Conservation (phyloP, 2,888 invertebrate genomes). For the Stratiomys singularior region DNA sequence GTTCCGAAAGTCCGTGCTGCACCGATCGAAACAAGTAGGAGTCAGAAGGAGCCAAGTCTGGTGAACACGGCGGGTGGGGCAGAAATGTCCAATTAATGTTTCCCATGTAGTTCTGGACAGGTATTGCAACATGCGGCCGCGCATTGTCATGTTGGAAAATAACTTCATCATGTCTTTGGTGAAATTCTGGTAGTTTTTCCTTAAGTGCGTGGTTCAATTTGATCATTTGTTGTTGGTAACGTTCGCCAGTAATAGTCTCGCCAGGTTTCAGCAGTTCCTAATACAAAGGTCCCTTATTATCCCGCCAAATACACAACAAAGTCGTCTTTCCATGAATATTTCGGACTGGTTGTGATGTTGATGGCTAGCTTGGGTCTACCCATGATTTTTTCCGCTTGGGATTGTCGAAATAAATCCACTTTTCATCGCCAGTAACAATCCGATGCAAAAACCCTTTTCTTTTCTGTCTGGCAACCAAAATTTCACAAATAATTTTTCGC, state of each 20-base stretch:
- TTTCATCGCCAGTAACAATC: no score
- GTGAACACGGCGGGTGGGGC: constrained; percentile 9
- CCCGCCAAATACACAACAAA: no score
- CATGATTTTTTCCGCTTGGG: no score
- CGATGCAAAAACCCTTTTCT: no score
- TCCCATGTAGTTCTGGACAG: constrained; percentile 20
- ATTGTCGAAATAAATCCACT: no score
- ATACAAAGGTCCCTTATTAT: no score
- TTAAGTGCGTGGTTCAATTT: not conserved
- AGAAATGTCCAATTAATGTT: not conserved
- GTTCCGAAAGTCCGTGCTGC: constrained; percentile 3
- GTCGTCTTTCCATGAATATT: no score
- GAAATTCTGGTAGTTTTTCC: not conserved
- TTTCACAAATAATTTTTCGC: no score
- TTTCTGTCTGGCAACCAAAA: no score
- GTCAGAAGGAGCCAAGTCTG: constrained; percentile 12
- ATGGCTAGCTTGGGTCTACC: no score
- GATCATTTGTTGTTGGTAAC: not conserved
- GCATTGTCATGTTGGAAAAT: constrained; percentile 26
- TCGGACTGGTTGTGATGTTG: no score
- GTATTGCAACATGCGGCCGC: constrained; percentile 19
- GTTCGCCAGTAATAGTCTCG: not conserved
- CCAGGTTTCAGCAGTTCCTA: no score
- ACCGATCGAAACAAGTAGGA: constrained; percentile 19
- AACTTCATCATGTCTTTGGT: not conserved